phyloP scores from a whole-genome alignment of 2,888 invertebrate genomes.

The Aspidiotus rigidus region DNA sequence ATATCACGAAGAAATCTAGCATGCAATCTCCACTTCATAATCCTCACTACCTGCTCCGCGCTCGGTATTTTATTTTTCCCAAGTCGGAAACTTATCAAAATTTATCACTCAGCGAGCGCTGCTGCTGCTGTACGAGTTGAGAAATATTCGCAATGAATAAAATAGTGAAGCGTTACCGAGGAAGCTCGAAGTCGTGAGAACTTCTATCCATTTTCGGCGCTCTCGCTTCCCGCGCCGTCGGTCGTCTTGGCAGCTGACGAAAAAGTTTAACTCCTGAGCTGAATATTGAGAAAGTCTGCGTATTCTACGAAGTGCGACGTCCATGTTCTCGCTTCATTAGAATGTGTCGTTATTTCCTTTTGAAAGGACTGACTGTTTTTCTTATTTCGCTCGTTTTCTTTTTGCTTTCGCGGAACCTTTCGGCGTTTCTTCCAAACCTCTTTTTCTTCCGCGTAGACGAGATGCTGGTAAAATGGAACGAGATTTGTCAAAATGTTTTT shows the following conservation, averaged over 20 bases:
- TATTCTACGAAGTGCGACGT: not conserved
- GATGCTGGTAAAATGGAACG: slow-evolving; percentile 19
- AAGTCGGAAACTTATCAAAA: not conserved
- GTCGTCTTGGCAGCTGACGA: not conserved
- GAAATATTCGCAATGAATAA: not conserved
- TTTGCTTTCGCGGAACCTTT: slow-evolving; percentile 8
- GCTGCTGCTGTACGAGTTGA: not conserved
- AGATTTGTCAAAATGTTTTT: slow-evolving; percentile 34
- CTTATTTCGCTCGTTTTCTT: not conserved
- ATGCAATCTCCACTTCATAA: no score
- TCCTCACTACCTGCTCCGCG: no score
- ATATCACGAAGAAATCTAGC: no score
- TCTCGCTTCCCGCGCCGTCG: not conserved
- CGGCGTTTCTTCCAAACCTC: not conserved
- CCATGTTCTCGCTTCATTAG: slow-evolving; percentile 33
- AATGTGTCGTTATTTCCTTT: slow-evolving; percentile 17
- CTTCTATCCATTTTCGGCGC: not conserved
- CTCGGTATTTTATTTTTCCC: not conserved
- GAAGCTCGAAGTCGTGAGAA: no score
- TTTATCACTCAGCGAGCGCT: not conserved
- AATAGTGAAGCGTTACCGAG: no score
- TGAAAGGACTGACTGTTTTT: not conserved
- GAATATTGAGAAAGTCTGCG: slow-evolving; percentile 23
- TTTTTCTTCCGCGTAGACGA: not conserved
- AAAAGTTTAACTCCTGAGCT: slow-evolving; percentile 26